Evolutionary conservation across 2,797 vertebrate species (phyloP).

Genomic region (Molossus alvarezi): DNA sequence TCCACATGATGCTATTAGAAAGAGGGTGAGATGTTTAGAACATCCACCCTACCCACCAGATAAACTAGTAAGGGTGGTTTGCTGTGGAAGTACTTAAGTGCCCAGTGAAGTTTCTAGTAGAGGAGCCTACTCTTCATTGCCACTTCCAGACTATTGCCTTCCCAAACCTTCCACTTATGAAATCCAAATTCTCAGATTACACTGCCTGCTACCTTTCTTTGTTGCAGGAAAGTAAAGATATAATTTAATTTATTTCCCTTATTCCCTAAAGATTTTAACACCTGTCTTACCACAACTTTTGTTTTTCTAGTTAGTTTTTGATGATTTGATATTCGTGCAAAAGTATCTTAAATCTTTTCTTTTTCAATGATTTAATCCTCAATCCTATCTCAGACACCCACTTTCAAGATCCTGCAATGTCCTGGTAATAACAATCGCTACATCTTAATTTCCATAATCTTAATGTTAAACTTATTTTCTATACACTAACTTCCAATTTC

Average conservation of each 20-base stretch:
- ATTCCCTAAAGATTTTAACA: slow-evolving; percentile 19
- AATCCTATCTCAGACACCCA: not conserved
- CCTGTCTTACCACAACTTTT: not conserved
- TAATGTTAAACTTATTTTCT: not conserved
- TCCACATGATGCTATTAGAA: not conserved
- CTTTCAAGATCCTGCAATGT: not conserved
- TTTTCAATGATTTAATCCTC: slow-evolving; percentile 13
- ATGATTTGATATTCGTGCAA: not conserved
- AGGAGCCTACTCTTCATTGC: not conserved
- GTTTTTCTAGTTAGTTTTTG: not conserved
- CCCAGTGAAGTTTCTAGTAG: not conserved
- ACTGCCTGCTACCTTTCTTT: not conserved
- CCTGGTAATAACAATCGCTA: not conserved
- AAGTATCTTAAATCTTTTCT: not conserved
- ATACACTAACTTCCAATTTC: not conserved
- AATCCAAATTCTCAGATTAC: not conserved
- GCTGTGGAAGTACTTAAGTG: not conserved
- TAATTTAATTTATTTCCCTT: not conserved
- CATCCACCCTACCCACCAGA: not conserved
- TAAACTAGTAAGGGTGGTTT: not conserved
- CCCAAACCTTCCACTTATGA: not conserved
- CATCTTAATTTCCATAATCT: not conserved
- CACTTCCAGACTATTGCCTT: not conserved
- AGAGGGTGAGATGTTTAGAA: not conserved
- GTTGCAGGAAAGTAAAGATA: not conserved